These are phyloP conservation scores for Mythimna impura DNA, from an alignment of 2,888 invertebrate genomes.

Conservation along the genomic window DNA sequence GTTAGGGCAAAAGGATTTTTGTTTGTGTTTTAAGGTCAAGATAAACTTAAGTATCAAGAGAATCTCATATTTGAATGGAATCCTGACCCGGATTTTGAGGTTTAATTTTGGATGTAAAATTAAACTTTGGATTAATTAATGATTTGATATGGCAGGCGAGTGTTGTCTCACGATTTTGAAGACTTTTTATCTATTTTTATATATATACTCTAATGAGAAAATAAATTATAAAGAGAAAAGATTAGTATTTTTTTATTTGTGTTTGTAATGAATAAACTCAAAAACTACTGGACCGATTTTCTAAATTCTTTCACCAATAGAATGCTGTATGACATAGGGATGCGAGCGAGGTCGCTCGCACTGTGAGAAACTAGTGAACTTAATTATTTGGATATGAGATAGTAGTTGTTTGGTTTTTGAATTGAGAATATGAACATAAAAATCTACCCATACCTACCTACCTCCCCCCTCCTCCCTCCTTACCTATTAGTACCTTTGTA, in stretches of 20 bases:
- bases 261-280: no score
- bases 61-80: constrained; percentile 8
- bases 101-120: background rate
- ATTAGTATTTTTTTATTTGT: no score
- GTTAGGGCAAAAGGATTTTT: constrained; percentile 33
- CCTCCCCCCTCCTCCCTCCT: no score
- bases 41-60: constrained; percentile 29
- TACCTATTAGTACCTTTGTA: no score
- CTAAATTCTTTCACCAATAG: no score
- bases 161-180: background rate
- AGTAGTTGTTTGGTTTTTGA: background rate
- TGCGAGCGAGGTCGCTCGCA: no score
- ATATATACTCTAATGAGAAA: background rate
- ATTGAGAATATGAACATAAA: background rate
- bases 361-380: background rate
- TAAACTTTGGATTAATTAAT: background rate
- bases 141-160: background rate
- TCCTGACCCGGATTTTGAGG: background rate
- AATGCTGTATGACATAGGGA: no score
- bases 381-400: no score
- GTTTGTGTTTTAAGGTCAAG: constrained; percentile 28
- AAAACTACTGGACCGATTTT: no score
- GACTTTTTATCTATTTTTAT: background rate
- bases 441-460: no score
- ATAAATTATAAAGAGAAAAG: no score